Percentiles rank a stretch among this genome's conserved stretches.
These are phyloP conservation scores for Procambarus virginalis DNA, from an alignment of 1,140 invertebrate species.

Conservation along the genomic window DNA sequence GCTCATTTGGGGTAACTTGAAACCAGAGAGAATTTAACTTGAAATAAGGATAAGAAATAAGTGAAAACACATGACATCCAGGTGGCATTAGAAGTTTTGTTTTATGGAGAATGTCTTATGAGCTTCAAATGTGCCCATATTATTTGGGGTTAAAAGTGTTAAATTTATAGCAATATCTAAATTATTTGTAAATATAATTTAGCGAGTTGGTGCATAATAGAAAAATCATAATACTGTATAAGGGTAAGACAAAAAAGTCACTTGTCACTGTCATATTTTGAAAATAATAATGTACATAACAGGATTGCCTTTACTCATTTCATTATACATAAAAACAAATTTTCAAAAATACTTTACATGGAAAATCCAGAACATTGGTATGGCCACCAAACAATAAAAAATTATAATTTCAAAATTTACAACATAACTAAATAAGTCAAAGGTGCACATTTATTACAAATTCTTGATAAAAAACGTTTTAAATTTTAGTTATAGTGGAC, in stretches of 20 bases:
- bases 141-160: too few relatives aligned
- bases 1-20: too few relatives aligned
- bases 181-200: too few relatives aligned
- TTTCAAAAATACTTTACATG: neutral
- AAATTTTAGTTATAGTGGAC: neutral
- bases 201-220: too few relatives aligned
- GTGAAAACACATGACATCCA: too few relatives aligned
- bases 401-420: neutral
- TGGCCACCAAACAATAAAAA: neutral
- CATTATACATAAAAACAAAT: neutral
- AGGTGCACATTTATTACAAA: neutral
- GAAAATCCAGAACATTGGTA: neutral
- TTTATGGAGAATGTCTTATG: too few relatives aligned
- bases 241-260: neutral
- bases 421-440: neutral
- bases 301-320: neutral
- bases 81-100: too few relatives aligned
- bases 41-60: too few relatives aligned
- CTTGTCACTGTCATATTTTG: neutral
- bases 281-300: neutral
- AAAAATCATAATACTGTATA: too few relatives aligned
- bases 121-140: too few relatives aligned
- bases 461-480: neutral
- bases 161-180: too few relatives aligned
- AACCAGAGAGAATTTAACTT: too few relatives aligned